Conservation (phyloP, 2,113 vertebrate species). For the Aegotheles bennettii region DNA sequence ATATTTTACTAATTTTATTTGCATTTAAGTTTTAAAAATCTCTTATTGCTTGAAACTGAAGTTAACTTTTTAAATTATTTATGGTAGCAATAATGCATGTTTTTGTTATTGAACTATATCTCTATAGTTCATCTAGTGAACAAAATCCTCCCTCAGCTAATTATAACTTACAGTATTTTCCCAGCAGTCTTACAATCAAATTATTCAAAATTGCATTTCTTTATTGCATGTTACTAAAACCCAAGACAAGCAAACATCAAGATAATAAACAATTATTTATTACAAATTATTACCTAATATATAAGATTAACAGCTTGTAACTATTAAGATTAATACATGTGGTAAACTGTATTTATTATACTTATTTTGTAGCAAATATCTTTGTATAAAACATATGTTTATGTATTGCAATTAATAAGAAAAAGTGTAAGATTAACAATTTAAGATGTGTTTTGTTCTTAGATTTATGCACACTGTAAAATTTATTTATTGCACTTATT, state of each 20-base stretch:
- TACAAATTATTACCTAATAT: slow-evolving; percentile 98
- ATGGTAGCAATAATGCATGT: slow-evolving; percentile 74
- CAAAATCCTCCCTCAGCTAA: slow-evolving; percentile 77
- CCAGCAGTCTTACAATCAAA: slow-evolving; percentile 85
- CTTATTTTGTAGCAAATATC: slow-evolving; percentile 95
- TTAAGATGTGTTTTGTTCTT: slow-evolving; percentile 92
- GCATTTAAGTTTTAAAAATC: slow-evolving; percentile 67
- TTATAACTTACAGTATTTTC: slow-evolving; percentile 81
- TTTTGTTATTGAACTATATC: slow-evolving; percentile 73
- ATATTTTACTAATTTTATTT: slow-evolving; percentile 64
- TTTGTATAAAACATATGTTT: slow-evolving; percentile 96
- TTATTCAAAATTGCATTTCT: slow-evolving; percentile 88
- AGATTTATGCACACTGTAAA: slow-evolving; percentile 94
- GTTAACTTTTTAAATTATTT: slow-evolving; percentile 79
- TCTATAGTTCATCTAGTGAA: slow-evolving; percentile 67
- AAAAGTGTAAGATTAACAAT: slow-evolving; percentile 97
- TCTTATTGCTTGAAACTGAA: slow-evolving; percentile 65
- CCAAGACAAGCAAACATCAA: slow-evolving; percentile 83
- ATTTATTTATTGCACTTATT: slow-evolving; percentile 96
- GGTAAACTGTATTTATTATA: slow-evolving; percentile 96
- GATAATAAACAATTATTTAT: slow-evolving; percentile 99
- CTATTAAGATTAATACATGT: slow-evolving; percentile 92
- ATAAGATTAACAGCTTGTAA: slow-evolving; percentile 99
- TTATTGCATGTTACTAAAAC: slow-evolving; percentile 88
- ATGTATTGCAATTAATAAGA: slow-evolving; percentile 94